Percentiles rank a stretch among this genome's conserved stretches.
Evolutionary conservation across 2,888 invertebrate species (phyloP).

Genomic region (Micropterix aruncella): DNA sequence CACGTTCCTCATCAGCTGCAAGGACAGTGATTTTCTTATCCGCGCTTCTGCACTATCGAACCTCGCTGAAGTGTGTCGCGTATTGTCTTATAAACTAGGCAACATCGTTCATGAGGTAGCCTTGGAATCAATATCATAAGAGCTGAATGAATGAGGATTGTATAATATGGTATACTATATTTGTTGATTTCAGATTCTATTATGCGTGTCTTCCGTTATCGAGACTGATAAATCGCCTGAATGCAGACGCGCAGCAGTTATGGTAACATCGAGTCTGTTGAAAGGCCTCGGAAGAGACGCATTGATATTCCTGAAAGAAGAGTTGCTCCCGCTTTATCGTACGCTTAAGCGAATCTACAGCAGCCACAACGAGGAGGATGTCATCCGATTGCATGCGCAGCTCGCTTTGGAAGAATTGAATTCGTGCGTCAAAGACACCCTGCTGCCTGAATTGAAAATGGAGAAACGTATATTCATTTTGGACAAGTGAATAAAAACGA

Average conservation of each 20-base stretch:
- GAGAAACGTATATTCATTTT: conserved; percentile 40
- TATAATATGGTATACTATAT: too few relatives aligned
- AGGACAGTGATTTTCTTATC: conserved; percentile 57
- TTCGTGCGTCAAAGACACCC: conserved; percentile 44
- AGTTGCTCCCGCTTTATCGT: conserved; percentile 55
- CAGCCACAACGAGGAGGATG: conserved; percentile 47
- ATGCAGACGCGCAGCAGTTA: conserved; percentile 64
- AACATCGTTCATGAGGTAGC: conserved; percentile 58
- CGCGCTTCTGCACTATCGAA: conserved; percentile 74
- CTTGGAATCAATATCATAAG: too few relatives aligned
- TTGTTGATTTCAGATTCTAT: conserved; percentile 56
- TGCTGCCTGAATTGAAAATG: conserved; percentile 41
- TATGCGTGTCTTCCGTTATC: conserved; percentile 53
- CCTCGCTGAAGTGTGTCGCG: conserved; percentile 64
- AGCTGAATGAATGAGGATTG: too few relatives aligned
- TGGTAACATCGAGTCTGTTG: conserved; percentile 60
- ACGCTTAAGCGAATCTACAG: conserved; percentile 50
- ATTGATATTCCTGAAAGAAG: conserved; percentile 48
- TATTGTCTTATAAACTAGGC: conserved; percentile 60
- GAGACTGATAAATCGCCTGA: conserved; percentile 55
- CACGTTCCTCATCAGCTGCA: conserved; percentile 52
- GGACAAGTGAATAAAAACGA: conserved; percentile 10
- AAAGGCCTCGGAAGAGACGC: conserved; percentile 61
- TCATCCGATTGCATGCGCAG: conserved; percentile 59
- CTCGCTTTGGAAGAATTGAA: conserved; percentile 66